Evolutionary conservation across 2,797 vertebrate genomes (phyloP).

Genomic region (Sebastes matsubarae): DNA sequence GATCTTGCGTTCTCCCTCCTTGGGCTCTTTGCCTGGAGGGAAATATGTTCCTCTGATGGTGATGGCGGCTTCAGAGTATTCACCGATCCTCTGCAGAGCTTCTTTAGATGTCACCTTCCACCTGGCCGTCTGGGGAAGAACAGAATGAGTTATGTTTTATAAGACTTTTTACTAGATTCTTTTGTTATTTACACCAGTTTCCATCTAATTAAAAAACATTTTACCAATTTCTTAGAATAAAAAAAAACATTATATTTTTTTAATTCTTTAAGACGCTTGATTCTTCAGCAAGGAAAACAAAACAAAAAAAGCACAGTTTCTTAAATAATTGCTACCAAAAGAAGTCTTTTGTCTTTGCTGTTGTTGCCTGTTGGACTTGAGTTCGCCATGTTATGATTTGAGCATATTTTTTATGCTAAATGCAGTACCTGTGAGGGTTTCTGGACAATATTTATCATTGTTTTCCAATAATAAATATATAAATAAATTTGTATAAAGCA

Average conservation of each 20-base stretch:
- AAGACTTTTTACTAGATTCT: not conserved
- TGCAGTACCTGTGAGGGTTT: no score
- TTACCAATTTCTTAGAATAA: not conserved
- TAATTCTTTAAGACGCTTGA: no score
- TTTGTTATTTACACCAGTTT: not conserved
- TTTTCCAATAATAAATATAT: no score
- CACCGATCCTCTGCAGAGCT: conserved; percentile 96
- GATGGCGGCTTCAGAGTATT: conserved; percentile 99
- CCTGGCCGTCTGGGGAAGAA: conserved; percentile 88
- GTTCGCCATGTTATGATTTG: no score
- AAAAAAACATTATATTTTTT: not conserved
- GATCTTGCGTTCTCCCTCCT: conserved; percentile 98
- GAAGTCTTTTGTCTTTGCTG: no score
- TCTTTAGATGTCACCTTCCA: conserved; percentile 99
- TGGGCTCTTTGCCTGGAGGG: conserved; percentile 98
- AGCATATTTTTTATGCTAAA: no score
- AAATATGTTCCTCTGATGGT: conserved; percentile 99
- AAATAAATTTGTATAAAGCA: no score
- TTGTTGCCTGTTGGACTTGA: no score
- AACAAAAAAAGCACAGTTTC: no score
- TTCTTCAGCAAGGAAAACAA: no score
- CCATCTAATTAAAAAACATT: not conserved
- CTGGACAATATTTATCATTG: no score
- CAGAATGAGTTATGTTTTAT: not conserved
- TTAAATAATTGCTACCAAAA: no score